These are phyloP conservation scores for Dromius quadrimaculatus DNA, from an alignment of 2,888 invertebrate genomes.

Conservation along the genomic window DNA sequence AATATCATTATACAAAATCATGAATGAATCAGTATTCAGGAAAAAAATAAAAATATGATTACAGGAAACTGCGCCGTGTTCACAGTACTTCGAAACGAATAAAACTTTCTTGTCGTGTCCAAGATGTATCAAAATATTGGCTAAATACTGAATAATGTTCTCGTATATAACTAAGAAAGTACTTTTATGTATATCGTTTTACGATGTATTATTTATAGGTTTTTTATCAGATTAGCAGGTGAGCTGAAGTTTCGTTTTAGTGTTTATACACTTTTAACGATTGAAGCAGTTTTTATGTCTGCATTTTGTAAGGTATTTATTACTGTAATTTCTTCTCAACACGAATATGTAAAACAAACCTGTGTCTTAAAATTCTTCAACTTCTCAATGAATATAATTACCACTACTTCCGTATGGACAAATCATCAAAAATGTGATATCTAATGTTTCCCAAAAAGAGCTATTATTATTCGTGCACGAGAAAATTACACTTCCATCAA, in stretches of 20 bases:
- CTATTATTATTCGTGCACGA: neutral
- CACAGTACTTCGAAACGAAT: no score
- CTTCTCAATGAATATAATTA: conserved; percentile 19
- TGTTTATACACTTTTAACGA: conserved; percentile 34
- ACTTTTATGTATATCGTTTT: conserved; percentile 28
- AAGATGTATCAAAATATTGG: conserved; percentile 22
- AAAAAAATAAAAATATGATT: no score
- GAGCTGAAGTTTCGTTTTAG: conserved; percentile 29
- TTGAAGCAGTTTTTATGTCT: conserved; percentile 29
- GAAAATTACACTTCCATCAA: conserved; percentile 11
- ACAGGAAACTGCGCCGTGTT: no score
- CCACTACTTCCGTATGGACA: neutral
- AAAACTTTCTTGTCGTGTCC: neutral
- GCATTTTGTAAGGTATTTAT: conserved; percentile 34
- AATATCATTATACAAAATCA: no score
- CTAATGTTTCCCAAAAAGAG: no score
- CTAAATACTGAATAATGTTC: conserved; percentile 21
- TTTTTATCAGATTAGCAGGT: conserved; percentile 36
- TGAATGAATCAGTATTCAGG: no score
- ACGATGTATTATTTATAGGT: conserved; percentile 35
- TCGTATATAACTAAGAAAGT: conserved; percentile 4
- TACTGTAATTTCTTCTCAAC: conserved; percentile 6
- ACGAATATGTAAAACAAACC: conserved; percentile 21
- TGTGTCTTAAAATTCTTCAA: neutral
- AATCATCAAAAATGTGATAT: no score